A percentile compares a stretch with the other conserved stretches of the same genome.
These are phyloP conservation scores for Gadus macrocephalus DNA, from an alignment of 2,113 vertebrate species.

Conservation along the genomic window DNA sequence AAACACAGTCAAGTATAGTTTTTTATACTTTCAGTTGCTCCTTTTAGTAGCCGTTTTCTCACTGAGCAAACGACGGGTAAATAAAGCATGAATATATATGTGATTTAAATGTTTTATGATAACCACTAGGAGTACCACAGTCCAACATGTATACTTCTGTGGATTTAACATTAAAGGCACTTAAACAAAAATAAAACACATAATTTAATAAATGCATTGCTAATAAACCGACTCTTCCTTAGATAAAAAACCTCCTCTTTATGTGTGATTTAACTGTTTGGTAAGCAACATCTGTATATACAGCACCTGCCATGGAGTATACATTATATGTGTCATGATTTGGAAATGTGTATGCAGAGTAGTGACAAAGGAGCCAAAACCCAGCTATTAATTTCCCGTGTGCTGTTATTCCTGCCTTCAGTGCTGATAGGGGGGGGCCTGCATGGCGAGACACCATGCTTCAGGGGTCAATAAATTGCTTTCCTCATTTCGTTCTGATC, in stretches of 20 bases:
- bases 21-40: background rate
- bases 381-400: too few species aligned
- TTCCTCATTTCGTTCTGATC: slow-evolving; percentile 14
- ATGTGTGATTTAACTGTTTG: too few species aligned
- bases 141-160: background rate
- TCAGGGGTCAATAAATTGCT: slow-evolving; percentile 9
- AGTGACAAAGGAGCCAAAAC: background rate
- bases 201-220: background rate
- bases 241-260: too few species aligned
- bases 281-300: too few species aligned
- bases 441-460: background rate
- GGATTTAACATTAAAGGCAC: background rate
- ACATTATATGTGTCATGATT: too few species aligned
- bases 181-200: background rate
- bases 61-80: background rate
- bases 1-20: too few species aligned
- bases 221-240: background rate
- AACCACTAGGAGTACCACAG: background rate
- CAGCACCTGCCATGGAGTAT: background rate
- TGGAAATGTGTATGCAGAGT: too few species aligned
- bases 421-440: background rate
- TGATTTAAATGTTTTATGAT: background rate
- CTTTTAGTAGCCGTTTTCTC: slow-evolving; percentile 20
- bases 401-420: too few species aligned
- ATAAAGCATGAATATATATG: background rate